A percentile compares a stretch with the other conserved stretches of the same genome.
Evolutionary conservation across 2,888 invertebrate species (phyloP).

Genomic region (Macrosiphum euphorbiae): DNA sequence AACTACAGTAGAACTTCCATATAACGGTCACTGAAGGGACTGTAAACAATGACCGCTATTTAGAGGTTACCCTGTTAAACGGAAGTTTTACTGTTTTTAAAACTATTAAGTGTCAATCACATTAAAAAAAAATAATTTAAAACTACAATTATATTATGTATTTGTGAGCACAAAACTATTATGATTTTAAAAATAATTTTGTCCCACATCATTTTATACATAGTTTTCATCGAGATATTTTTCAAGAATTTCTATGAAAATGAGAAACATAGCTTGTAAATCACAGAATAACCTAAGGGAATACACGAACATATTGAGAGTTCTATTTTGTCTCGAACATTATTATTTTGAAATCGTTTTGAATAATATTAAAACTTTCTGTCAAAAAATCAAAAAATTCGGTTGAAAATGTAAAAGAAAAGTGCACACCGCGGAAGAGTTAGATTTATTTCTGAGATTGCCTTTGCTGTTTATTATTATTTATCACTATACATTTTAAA

Average conservation of each 20-base stretch:
- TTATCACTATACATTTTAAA: neutral
- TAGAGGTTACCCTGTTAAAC: no score
- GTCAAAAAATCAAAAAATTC: neutral
- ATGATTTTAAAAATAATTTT: neutral
- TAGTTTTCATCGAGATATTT: neutral
- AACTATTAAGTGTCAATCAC: neutral
- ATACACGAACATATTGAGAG: no score
- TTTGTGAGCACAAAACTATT: neutral
- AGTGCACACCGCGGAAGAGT: neutral
- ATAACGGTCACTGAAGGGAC: no score
- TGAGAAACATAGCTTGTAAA: neutral
- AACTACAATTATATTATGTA: neutral
- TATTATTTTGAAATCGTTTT: neutral
- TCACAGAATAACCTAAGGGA: no score
- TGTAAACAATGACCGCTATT: no score
- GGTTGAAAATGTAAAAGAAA: neutral
- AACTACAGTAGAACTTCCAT: no score
- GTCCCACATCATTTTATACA: neutral
- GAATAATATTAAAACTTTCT: conserved; percentile 25
- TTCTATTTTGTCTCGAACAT: neutral
- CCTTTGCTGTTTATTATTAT: neutral
- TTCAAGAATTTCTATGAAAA: neutral
- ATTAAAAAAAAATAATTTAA: neutral
- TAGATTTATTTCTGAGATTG: no score
- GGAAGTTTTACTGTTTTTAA: no score